Base-by-base conservation (phyloP, 2,888 invertebrate species). In the Spisula solida region DNA sequence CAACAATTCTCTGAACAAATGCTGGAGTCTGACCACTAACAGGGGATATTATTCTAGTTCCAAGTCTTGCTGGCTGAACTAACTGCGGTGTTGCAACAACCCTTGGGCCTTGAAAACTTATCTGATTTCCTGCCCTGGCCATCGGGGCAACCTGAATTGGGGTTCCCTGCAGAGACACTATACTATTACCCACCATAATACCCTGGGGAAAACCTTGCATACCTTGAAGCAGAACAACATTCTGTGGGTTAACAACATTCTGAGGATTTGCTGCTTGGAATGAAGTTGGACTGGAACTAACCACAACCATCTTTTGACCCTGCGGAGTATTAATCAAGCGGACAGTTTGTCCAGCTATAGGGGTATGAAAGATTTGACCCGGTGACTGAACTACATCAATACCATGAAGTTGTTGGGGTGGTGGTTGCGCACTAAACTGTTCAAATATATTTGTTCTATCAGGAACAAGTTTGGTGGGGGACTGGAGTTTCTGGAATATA, bases 401-500 rank as follows among this genome's bases (percentile, higher is more conserved):
- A 20, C 81, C 66, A 55, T 81, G 85, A 56, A 82, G 29, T 12
- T 87, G 66, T 34, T 47, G 55, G 75, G 75, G 2, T 14, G 70
- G 4, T 14, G 60, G 34, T 34, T 88, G 90, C 25, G 87, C n/a
- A 80, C 86, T 83, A 87, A 92, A 92, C 82, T 92, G 91, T 82
- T 92, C 92, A 91, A 92, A 92, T 75, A 92, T 92, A 60, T 92
- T 92, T 8, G 91, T 90, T 75, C 92, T 80, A 85, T 92, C 91
- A 66, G 86, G 82, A 55, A 79, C 51, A 29, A 90, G 81, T 60
- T 81, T 85, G 25, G 87, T 78, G 14, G 85, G 87, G 8, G 90
- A 88, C 25, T 88, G 82, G n/a, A 90, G 81, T 75, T 86, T 89
- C 47, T 92, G 87, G 56, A 92, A 89, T 20, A 92, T 75, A 31